Evolutionary conservation across 2,113 vertebrate genomes (phyloP), one percentile per base, ranked within the genome.

Genomic region (Turdus rufiventris): DNA sequence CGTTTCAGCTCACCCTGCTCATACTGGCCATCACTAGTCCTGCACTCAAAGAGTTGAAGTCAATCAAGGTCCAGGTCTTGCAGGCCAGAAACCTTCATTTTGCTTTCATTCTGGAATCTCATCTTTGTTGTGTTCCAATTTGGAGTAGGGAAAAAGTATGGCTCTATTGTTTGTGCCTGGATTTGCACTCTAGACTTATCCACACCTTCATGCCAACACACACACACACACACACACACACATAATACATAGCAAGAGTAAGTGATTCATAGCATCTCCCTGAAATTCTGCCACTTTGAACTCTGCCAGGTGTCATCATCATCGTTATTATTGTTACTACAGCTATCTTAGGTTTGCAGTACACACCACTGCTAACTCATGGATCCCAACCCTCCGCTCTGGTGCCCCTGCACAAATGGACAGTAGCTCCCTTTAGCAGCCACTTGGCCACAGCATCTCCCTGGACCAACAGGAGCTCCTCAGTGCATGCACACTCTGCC

Each of bases 401-500:
- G 38, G 21, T 66, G 42, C 23, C 38, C 43, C 47, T 65, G 25
- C 40, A 62, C n/a, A 43, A 57, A 83, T 1, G 12, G 58, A 26
- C 2, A 3, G 9, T 1, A 34, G 18, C 26, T 84, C 26, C 61
- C 54, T 78, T 78, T 3, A 54, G 53, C 36, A 86, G 42, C 42
- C 36, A 25, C 38, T 45, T 2, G 0, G 2, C 14, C 15, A 36
- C 21, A 56, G 50, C 48, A 29, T 23, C 47, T 78, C 38, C 54
- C 53, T 31, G 10, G 25, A 24, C 18, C 58, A 68, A 36, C 54
- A 14, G 47, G 56, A 62, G 70, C 45, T 51, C 18, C 45, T 73
- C 2, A 0, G 7, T 10, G 60, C 0, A 0, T 24, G 45, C 26
- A 29, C 50, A 17, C 7, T 0, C 76, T 76, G 85, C 51, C 66